Conservation (phyloP, 2,888 invertebrate genomes). For the Sericinus montela region DNA sequence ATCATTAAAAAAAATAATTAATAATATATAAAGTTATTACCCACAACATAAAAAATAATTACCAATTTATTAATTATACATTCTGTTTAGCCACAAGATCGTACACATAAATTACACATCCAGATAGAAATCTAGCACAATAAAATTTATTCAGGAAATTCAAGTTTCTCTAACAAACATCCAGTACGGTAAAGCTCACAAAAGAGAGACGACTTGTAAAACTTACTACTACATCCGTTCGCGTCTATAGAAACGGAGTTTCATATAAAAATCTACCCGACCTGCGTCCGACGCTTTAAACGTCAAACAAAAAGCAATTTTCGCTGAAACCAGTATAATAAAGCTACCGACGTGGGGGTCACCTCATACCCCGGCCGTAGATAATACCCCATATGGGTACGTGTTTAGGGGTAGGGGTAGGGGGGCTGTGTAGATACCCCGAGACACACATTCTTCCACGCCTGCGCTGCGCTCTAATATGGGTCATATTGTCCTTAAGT, state of each 20-base stretch:
- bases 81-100: too few species aligned
- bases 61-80: too few species aligned
- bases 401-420: constrained; percentile 21
- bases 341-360: constrained; percentile 32
- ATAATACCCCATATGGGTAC: constrained; percentile 47
- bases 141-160: neutral
- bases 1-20: too few species aligned
- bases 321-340: constrained; percentile 44
- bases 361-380: constrained; percentile 33
- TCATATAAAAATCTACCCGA: constrained; percentile 26
- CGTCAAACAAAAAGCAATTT: constrained; percentile 44
- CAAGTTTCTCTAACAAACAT: neutral
- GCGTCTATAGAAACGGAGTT: constrained; percentile 15
- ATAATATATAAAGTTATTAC: too few species aligned
- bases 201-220: constrained; percentile 11
- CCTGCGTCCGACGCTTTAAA: constrained; percentile 25
- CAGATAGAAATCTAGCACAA: too few species aligned
- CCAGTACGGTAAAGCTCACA: constrained; percentile 5
- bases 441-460: constrained; percentile 66
- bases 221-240: constrained; percentile 4
- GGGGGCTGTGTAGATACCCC: constrained; percentile 39
- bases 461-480: constrained; percentile 58
- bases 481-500: constrained; percentile 61
- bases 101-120: too few species aligned
- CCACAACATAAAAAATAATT: too few species aligned